Conservation (phyloP, 2,113 vertebrate species). For the Chamaea fasciata region DNA sequence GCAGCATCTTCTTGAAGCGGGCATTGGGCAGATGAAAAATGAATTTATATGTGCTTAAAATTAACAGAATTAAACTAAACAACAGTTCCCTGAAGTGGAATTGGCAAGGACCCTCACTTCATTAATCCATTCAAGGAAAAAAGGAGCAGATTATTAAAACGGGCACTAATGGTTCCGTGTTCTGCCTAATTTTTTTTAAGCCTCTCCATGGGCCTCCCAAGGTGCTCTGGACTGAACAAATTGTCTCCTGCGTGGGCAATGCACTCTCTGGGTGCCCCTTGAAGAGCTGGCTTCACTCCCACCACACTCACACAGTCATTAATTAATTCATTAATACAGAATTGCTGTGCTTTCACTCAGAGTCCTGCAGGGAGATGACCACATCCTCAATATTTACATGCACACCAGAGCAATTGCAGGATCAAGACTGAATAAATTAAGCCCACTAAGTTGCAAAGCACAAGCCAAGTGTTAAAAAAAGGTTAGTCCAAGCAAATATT, state of each 20-base stretch:
- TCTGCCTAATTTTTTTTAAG: neutral
- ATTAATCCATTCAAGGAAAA: neutral
- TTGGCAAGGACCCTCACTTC: neutral
- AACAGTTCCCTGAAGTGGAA: neutral
- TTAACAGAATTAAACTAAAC: neutral
- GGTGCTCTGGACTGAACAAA: neutral
- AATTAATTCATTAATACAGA: neutral
- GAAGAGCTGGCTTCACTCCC: neutral
- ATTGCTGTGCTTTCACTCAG: neutral
- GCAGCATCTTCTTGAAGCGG: neutral
- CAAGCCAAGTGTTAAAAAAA: neutral
- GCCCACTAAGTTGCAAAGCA: neutral
- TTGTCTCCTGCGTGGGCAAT: neutral
- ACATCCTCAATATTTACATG: neutral
- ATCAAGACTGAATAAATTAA: neutral
- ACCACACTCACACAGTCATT: neutral
- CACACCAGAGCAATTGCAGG: neutral
- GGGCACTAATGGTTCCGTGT: neutral
- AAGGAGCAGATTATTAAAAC: neutral
- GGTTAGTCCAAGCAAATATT: neutral
- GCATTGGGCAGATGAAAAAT: neutral
- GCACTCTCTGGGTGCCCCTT: neutral
- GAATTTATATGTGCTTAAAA: neutral
- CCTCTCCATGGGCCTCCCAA: neutral
- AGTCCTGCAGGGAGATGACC: neutral